These are phyloP conservation scores for Agrenia bidenticulata DNA, from an alignment of 2,888 invertebrate species.

Conservation along the genomic window DNA sequence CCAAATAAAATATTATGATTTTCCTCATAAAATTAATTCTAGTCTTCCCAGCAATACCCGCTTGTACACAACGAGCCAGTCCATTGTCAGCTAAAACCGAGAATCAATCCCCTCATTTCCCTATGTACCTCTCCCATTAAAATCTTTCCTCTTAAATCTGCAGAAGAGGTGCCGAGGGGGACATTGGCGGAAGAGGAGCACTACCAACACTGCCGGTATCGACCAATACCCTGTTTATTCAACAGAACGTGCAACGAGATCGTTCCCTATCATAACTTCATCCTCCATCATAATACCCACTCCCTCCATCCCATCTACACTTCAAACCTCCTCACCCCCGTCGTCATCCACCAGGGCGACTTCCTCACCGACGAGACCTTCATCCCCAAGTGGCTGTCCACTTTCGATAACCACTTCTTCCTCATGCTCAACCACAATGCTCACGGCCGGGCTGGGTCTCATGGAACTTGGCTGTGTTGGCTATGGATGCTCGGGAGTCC, in stretches of 20 bases:
- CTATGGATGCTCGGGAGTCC: slow-evolving; percentile 41
- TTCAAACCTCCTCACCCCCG: slow-evolving; percentile 22
- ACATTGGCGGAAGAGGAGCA: slow-evolving; percentile 33
- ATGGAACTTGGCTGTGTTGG: slow-evolving; percentile 43
- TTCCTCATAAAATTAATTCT: too few relatives aligned
- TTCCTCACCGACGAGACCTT: slow-evolving; percentile 33
- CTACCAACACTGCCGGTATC: slow-evolving; percentile 31
- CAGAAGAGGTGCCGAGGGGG: slow-evolving; percentile 37
- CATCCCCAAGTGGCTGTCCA: slow-evolving; percentile 44
- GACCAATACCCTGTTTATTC: slow-evolving; percentile 43
- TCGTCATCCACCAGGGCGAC: slow-evolving; percentile 29
- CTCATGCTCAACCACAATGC: slow-evolving; percentile 32
- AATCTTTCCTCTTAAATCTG: background rate
- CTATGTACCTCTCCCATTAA: too few relatives aligned
- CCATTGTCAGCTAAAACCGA: too few relatives aligned
- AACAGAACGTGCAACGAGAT: slow-evolving; percentile 30
- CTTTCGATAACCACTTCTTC: slow-evolving; percentile 39
- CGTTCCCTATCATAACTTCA: slow-evolving; percentile 40
- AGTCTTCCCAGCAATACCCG: too few relatives aligned
- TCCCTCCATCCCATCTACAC: slow-evolving; percentile 32
- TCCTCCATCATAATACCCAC: slow-evolving; percentile 37
- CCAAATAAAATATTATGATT: too few relatives aligned
- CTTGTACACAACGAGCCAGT: too few relatives aligned
- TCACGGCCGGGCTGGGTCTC: background rate
- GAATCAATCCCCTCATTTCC: too few relatives aligned